phyloP scores from a whole-genome alignment of 2,888 invertebrate species.

The Acleris sparsana region DNA sequence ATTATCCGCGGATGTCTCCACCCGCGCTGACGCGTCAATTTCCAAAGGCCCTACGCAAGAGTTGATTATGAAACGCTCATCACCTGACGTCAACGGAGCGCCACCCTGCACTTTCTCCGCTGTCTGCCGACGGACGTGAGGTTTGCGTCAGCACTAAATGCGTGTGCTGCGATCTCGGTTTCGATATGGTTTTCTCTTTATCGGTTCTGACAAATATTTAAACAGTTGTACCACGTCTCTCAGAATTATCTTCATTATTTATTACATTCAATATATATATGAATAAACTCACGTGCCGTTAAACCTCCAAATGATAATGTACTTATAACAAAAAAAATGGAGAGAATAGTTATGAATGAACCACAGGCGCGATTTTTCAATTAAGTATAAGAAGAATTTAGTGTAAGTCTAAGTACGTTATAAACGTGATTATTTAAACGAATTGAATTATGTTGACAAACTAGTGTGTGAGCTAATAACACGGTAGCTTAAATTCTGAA shows the following conservation, averaged over 20 bases:
- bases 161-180: slow-evolving; percentile 1
- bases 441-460: too few species aligned
- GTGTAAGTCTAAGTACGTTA: too few species aligned
- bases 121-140: slow-evolving; percentile 41
- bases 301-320: too few species aligned
- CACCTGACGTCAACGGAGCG: slow-evolving; percentile 69
- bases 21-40: slow-evolving; percentile 22
- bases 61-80: slow-evolving; percentile 59
- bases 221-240: neutral
- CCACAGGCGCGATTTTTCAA: too few species aligned
- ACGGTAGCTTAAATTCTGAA: too few species aligned
- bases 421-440: too few species aligned
- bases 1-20: slow-evolving; percentile 25
- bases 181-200: slow-evolving; percentile 26
- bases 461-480: too few species aligned
- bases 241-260: neutral
- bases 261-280: neutral
- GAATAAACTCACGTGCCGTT: neutral
- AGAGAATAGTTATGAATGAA: too few species aligned
- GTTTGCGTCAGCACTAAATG: slow-evolving; percentile 29
- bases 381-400: too few species aligned
- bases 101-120: slow-evolving; percentile 66
- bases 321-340: too few species aligned
- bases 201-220: slow-evolving; percentile 11
- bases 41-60: slow-evolving; percentile 34